Conservation (phyloP, 2,113 vertebrate genomes). For the Edolisoma coerulescens region DNA sequence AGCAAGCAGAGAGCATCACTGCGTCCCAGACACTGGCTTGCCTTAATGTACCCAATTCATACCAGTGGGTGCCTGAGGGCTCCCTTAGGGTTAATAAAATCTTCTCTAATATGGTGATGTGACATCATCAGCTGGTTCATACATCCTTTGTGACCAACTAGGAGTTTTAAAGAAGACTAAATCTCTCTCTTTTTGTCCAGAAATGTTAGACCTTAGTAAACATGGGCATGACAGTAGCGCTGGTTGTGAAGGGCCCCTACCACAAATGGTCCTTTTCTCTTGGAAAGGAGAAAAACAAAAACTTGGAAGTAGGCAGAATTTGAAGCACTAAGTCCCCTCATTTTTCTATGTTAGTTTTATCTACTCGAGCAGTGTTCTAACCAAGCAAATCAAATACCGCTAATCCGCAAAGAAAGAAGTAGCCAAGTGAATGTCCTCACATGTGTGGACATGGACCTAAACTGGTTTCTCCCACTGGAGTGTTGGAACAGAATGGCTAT, state of each 20-base stretch:
- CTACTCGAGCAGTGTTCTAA: not conserved
- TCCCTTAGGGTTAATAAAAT: not conserved
- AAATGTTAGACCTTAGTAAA: not conserved
- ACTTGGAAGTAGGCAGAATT: not conserved
- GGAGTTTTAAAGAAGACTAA: not conserved
- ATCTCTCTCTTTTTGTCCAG: not conserved
- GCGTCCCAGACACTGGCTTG: not conserved
- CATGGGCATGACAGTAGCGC: not conserved
- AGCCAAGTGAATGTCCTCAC: not conserved
- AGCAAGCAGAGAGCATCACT: not conserved
- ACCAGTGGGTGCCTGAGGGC: not conserved
- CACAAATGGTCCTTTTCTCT: not conserved
- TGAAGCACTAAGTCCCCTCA: not conserved
- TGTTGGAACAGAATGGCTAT: not conserved
- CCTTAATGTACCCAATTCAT: not conserved
- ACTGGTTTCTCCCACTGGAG: not conserved
- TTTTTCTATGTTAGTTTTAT: not conserved
- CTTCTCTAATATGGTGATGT: not conserved
- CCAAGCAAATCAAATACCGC: not conserved
- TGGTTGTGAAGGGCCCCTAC: not conserved
- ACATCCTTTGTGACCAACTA: not conserved
- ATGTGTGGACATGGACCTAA: rapidly evolving
- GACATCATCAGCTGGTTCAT: not conserved
- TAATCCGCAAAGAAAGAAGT: not conserved
- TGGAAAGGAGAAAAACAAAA: not conserved